Conservation (phyloP, 2,888 invertebrate genomes). For the Aphodius sticticus region DNA sequence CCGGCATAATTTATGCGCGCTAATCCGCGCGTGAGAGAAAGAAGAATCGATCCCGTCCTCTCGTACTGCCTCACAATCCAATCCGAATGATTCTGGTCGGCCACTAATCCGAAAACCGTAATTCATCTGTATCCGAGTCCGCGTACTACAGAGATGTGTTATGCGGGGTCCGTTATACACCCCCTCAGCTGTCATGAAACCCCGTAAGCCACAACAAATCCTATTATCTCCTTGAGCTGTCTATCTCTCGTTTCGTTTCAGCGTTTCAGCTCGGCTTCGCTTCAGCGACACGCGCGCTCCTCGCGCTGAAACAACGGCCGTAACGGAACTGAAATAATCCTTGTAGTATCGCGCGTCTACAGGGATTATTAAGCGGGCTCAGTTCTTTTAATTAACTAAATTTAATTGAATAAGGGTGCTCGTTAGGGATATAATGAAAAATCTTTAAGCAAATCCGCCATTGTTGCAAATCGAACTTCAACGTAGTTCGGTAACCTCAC, state of each 20-base stretch:
- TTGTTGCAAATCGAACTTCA: background rate
- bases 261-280: background rate
- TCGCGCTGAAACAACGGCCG: background rate
- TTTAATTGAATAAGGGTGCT: background rate
- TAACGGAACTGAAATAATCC: background rate
- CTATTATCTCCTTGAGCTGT: conserved; percentile 23
- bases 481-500: background rate
- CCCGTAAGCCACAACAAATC: conserved; percentile 20
- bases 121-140: background rate
- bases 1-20: background rate
- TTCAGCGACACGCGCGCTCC: background rate
- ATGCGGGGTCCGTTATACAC: background rate
- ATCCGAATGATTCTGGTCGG: background rate
- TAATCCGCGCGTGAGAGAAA: background rate
- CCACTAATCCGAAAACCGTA: conserved; percentile 4
- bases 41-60: background rate
- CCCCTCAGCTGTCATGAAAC: conserved; percentile 4
- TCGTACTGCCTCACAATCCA: background rate
- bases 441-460: background rate
- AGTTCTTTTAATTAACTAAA: background rate
- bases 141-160: background rate
- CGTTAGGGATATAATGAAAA: background rate
- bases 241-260: conserved; percentile 8
- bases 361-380: background rate
- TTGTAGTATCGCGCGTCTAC: background rate